These are phyloP conservation scores for Todus mexicanus DNA, from an alignment of 2,797 vertebrate species.

Conservation along the genomic window DNA sequence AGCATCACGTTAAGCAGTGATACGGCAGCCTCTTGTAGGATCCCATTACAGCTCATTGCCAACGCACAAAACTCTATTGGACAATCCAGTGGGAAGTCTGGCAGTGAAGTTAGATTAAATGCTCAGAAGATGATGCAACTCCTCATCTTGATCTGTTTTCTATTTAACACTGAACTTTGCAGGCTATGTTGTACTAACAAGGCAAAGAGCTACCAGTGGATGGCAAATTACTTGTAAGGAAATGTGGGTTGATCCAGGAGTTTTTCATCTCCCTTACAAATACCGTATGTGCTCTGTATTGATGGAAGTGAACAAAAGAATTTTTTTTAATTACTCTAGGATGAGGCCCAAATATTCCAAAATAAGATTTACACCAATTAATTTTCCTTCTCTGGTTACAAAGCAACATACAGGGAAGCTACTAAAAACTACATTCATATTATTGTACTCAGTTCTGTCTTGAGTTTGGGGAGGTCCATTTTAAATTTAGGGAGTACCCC, in stretches of 20 bases:
- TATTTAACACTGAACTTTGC: neutral
- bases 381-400: neutral
- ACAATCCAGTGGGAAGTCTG: neutral
- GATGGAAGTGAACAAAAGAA: neutral
- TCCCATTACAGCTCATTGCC: neutral
- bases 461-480: neutral
- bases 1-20: neutral
- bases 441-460: neutral
- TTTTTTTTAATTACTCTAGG: neutral
- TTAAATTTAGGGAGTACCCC: neutral
- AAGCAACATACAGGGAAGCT: neutral
- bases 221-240: neutral
- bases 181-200: neutral
- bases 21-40: neutral
- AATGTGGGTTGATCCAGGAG: neutral
- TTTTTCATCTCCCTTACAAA: neutral
- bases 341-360: neutral
- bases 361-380: neutral
- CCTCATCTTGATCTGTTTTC: neutral
- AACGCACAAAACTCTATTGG: neutral
- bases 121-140: neutral
- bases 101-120: neutral
- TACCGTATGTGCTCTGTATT: neutral
- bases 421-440: neutral
- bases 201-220: neutral